Conservation (phyloP, 2,113 vertebrate genomes). For the Rhadina sibilatrix region DNA sequence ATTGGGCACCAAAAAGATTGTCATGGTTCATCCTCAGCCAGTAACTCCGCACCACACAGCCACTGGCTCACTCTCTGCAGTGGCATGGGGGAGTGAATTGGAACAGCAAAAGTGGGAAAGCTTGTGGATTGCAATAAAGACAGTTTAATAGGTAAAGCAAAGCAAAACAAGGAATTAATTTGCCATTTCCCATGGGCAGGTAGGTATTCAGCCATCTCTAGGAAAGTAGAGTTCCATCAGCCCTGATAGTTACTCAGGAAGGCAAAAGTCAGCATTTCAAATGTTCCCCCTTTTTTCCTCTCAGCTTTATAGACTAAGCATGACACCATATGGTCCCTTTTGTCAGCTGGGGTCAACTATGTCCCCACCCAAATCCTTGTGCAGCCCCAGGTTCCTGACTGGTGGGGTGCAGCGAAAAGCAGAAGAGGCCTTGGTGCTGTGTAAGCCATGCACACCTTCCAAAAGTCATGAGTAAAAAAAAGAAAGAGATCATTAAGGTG, state of each 20-base stretch:
- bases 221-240: neutral
- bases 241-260: neutral
- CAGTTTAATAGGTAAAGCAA: neutral
- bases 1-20: neutral
- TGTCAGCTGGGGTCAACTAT: neutral
- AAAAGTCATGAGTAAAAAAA: neutral
- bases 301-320: neutral
- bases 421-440: neutral
- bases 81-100: neutral
- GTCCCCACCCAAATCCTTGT: neutral
- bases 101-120: neutral
- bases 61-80: neutral
- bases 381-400: neutral
- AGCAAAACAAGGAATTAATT: neutral
- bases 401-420: neutral
- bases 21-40: neutral
- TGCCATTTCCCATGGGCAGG: neutral
- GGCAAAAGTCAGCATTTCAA: neutral
- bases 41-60: neutral
- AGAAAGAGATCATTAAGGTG: neutral
- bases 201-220: neutral
- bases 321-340: rapidly evolving
- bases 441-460: rapidly evolving
- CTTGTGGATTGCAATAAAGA: neutral
- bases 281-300: neutral